phyloP scores from a whole-genome alignment of 2,888 invertebrate species.

The Rhogogaster chlorosoma region DNA sequence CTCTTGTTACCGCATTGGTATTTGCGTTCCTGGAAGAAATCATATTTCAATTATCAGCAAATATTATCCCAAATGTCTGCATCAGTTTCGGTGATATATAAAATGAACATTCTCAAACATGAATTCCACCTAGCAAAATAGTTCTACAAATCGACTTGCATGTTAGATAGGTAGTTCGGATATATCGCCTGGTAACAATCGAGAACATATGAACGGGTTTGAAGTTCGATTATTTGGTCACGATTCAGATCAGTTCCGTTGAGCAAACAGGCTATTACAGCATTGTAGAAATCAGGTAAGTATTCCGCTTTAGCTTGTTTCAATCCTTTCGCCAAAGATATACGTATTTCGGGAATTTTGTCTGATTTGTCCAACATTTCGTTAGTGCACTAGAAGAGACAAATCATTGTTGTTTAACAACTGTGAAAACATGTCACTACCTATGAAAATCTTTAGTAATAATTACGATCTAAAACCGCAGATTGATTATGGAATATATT shows the following conservation, averaged over 20 bases:
- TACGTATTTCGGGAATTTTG: constrained; percentile 63
- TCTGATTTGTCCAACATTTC: constrained; percentile 66
- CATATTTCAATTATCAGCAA: background rate
- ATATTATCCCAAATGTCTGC: background rate
- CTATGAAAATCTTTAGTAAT: background rate
- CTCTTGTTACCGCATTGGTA: constrained; percentile 67
- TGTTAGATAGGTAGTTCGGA: constrained; percentile 12
- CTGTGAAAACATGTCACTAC: background rate
- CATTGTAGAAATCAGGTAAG: constrained; percentile 60
- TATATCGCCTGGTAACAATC: constrained; percentile 1
- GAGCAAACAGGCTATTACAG: constrained; percentile 66
- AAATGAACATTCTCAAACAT: background rate
- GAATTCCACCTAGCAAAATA: background rate
- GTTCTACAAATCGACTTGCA: background rate
- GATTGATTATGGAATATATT: background rate
- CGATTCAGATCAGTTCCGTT: constrained; percentile 67
- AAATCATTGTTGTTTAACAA: background rate
- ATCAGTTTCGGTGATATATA: background rate
- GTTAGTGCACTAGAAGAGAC: constrained; percentile 60
- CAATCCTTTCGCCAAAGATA: constrained; percentile 62
- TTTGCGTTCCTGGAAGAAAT: constrained; percentile 70
- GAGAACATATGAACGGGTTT: constrained; percentile 21
- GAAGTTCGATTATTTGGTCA: constrained; percentile 31
- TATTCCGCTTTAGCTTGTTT: constrained; percentile 47
- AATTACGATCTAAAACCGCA: background rate